Evolutionary conservation across 2,797 vertebrate species (phyloP).

Genomic region (Pseudomugil gertrudae): DNA sequence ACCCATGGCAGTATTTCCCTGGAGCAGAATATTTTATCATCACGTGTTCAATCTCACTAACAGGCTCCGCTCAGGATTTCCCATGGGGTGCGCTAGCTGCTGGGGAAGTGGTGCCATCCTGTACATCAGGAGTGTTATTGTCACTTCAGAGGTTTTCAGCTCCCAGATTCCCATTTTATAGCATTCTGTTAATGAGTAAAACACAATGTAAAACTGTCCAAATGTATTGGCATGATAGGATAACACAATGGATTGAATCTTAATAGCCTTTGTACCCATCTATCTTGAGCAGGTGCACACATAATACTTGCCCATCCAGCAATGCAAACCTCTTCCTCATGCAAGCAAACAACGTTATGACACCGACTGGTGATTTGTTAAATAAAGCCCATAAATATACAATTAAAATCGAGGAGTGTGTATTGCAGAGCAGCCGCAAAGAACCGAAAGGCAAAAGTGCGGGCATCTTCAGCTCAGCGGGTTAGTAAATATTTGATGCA

Average conservation of each 20-base stretch:
- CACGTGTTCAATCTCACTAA: conserved; percentile 46
- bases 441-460: conserved; percentile 41
- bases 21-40: conserved; percentile 40
- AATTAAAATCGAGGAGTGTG: conserved; percentile 52
- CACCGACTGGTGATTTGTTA: conserved; percentile 49
- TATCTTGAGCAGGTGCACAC: conserved; percentile 5
- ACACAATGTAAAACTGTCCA: not conserved
- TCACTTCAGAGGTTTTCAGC: conserved; percentile 28
- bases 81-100: conserved; percentile 41
- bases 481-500: conserved; percentile 76
- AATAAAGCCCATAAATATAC: conserved; percentile 49
- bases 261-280: conserved; percentile 9
- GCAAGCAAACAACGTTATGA: conserved; percentile 45
- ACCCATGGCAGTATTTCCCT: conserved; percentile 44
- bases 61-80: conserved; percentile 28
- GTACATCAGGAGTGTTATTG: not conserved
- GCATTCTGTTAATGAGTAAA: conserved; percentile 6
- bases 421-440: conserved; percentile 11
- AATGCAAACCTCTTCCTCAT: conserved; percentile 26
- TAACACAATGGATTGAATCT: conserved; percentile 28
- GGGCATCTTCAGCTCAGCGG: conserved; percentile 45
- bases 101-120: conserved; percentile 14
- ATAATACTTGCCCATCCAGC: not conserved
- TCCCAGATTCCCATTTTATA: conserved; percentile 5
- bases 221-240: conserved; percentile 37